phyloP scores from a whole-genome alignment of 2,797 vertebrate genomes.

The Chlorospingus semifuscus region DNA sequence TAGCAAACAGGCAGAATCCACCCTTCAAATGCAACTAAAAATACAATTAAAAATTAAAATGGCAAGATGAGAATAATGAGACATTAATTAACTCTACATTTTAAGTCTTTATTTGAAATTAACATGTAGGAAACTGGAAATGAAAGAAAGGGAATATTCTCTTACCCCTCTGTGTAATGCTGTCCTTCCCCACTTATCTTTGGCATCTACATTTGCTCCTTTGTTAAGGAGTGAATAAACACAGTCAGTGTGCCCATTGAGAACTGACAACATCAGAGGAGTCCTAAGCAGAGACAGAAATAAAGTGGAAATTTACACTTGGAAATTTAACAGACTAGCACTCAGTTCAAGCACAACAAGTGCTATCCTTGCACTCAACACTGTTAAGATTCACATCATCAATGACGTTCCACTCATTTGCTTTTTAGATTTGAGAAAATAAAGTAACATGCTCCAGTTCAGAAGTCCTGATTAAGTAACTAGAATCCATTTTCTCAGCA shows the following conservation, averaged over 20 bases:
- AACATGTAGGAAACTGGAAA: background rate
- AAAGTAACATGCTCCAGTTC: background rate
- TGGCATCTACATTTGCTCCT: slow-evolving; percentile 95
- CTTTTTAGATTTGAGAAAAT: background rate
- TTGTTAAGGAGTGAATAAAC: slow-evolving; percentile 96
- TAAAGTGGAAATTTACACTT: background rate
- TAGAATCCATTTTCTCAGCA: background rate
- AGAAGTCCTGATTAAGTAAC: background rate
- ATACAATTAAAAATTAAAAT: background rate
- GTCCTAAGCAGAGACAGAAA: slow-evolving; percentile 78
- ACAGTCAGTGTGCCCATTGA: slow-evolving; percentile 96
- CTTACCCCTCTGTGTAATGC: slow-evolving; percentile 95
- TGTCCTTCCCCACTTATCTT: slow-evolving; percentile 97
- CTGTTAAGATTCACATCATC: background rate
- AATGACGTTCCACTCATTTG: background rate
- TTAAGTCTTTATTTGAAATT: background rate
- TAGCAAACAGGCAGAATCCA: background rate
- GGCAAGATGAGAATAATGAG: background rate
- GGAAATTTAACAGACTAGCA: background rate
- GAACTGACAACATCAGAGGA: slow-evolving; percentile 94
- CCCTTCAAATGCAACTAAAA: background rate
- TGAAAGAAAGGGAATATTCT: background rate
- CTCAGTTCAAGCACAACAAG: background rate
- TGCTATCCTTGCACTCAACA: background rate
- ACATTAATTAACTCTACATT: background rate